Percentiles rank a stretch among this genome's conserved stretches.
Conservation (phyloP, 2,888 invertebrate genomes). For the Andrena hattorfiana region DNA sequence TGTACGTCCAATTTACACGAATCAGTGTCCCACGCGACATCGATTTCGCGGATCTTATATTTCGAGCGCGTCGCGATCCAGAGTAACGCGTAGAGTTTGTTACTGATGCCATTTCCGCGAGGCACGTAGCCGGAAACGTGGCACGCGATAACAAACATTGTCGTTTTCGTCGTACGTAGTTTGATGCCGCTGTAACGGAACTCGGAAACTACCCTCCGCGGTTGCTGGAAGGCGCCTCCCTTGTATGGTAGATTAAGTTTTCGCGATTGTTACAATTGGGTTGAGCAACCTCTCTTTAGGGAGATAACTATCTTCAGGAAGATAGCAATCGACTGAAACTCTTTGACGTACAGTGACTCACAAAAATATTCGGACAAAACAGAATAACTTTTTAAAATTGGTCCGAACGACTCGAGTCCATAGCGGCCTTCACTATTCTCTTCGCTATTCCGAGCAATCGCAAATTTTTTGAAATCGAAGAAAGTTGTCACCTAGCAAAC, state of each 20-base stretch:
- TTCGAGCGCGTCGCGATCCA: slow-evolving; percentile 4
- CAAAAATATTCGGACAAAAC: neutral
- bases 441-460: no score
- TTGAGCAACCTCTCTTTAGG: neutral
- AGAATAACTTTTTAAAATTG: neutral
- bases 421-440: no score
- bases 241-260: slow-evolving; percentile 32
- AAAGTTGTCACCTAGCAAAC: no score
- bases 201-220: slow-evolving; percentile 30
- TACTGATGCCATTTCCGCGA: slow-evolving; percentile 33
- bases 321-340: neutral
- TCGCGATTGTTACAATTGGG: slow-evolving; percentile 4
- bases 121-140: slow-evolving; percentile 37
- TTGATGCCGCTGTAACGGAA: slow-evolving; percentile 37
- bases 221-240: slow-evolving; percentile 2
- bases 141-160: slow-evolving; percentile 46
- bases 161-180: slow-evolving; percentile 47
- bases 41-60: slow-evolving; percentile 15
- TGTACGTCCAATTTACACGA: slow-evolving; percentile 1
- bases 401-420: no score
- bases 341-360: neutral
- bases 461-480: no score
- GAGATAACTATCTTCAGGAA: neutral
- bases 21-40: neutral
- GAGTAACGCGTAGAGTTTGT: slow-evolving; percentile 24